phyloP scores from a whole-genome alignment of 2,888 invertebrate genomes.

The Xestia sexstrigata region DNA sequence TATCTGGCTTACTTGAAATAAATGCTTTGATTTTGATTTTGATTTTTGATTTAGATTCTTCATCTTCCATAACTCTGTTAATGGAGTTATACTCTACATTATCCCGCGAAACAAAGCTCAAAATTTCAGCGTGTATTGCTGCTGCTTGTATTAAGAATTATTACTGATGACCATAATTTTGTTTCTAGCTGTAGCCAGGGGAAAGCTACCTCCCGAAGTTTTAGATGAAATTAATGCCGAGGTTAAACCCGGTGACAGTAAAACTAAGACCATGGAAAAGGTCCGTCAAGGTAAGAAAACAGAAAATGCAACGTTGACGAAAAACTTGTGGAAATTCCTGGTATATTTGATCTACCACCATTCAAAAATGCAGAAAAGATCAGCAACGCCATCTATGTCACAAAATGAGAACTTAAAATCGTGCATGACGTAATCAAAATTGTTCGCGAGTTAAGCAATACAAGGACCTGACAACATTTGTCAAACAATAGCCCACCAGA shows the following conservation, averaged over 20 bases:
- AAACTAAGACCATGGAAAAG: neutral
- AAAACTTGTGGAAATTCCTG: too few species aligned
- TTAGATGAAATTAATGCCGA: constrained; percentile 40
- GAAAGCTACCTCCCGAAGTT: constrained; percentile 33
- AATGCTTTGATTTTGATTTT: too few species aligned
- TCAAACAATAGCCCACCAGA: neutral
- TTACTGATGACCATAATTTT: neutral
- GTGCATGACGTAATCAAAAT: neutral
- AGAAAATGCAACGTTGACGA: neutral
- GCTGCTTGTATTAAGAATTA: too few species aligned
- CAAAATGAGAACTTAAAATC: neutral
- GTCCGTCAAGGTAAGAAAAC: constrained; percentile 22
- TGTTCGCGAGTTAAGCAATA: neutral
- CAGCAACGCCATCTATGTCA: neutral
- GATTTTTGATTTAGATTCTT: too few species aligned
- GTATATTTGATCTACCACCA: neutral
- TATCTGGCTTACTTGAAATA: too few species aligned
- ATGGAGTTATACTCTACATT: too few species aligned
- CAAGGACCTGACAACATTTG: neutral
- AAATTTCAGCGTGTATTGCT: too few species aligned
- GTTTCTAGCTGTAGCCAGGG: constrained; percentile 21
- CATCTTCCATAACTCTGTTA: too few species aligned
- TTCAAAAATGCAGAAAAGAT: neutral
- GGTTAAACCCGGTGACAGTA: constrained; percentile 2
- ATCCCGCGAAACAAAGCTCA: too few species aligned